These are phyloP conservation scores for Climacteris rufus DNA, from an alignment of 2,113 vertebrate genomes.

Conservation along the genomic window DNA sequence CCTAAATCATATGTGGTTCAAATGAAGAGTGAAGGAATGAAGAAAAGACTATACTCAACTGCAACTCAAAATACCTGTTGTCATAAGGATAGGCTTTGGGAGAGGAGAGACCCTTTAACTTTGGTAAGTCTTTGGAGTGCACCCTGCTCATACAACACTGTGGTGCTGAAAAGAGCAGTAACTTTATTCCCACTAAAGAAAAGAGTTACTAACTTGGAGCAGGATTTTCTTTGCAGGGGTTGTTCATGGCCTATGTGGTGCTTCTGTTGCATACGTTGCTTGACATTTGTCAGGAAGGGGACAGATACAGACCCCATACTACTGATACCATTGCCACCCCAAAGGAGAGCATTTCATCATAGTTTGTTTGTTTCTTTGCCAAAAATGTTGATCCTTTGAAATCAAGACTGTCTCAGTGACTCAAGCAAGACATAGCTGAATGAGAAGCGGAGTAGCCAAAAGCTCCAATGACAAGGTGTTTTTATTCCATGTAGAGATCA, in stretches of 20 bases:
- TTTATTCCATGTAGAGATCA: neutral
- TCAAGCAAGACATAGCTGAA: neutral
- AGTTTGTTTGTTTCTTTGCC: neutral
- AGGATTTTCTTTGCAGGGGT: neutral
- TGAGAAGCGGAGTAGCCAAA: neutral
- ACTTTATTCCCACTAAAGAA: neutral
- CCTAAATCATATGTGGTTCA: neutral
- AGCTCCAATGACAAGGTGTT: neutral
- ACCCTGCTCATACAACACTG: neutral
- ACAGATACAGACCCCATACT: neutral
- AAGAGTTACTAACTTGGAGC: neutral
- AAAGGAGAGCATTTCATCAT: neutral
- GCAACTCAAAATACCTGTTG: neutral
- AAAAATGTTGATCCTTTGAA: neutral
- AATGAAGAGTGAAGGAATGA: neutral
- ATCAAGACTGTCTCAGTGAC: neutral
- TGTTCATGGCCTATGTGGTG: neutral
- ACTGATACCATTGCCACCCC: neutral
- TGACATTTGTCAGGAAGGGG: neutral
- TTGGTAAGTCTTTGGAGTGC: neutral
- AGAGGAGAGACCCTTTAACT: neutral
- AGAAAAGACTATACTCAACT: neutral
- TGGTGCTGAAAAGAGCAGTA: neutral
- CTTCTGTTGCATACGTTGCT: neutral
- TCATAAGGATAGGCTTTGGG: neutral